phyloP scores from a whole-genome alignment of 2,888 invertebrate genomes.

The Eristalinus sepulchralis region DNA sequence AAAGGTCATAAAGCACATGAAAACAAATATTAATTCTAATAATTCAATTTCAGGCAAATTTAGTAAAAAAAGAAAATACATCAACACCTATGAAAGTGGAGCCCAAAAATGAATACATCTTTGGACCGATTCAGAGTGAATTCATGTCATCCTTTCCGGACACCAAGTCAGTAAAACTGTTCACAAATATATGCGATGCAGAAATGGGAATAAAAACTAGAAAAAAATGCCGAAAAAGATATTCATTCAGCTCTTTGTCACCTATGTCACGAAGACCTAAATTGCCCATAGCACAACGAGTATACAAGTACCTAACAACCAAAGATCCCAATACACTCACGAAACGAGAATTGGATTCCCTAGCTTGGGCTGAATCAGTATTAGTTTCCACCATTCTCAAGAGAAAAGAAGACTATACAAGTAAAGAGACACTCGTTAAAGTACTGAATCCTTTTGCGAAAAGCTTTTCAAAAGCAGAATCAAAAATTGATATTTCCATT shows the following conservation, averaged over 20 bases:
- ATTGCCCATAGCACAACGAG: neutral
- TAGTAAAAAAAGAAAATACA: too few relatives aligned
- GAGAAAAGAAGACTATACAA: neutral
- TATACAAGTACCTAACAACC: neutral
- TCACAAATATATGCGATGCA: too few relatives aligned
- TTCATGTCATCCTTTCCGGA: too few relatives aligned
- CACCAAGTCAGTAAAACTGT: too few relatives aligned
- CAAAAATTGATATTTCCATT: neutral
- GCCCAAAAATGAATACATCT: neutral
- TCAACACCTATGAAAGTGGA: too few relatives aligned
- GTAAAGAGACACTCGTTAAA: neutral
- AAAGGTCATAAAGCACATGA: too few relatives aligned
- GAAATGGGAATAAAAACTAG: neutral
- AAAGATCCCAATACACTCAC: constrained; percentile 25
- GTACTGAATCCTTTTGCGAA: neutral
- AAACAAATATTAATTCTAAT: too few relatives aligned
- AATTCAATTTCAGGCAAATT: too few relatives aligned
- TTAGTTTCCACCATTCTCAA: neutral
- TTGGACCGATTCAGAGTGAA: neutral
- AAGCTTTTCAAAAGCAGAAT: neutral
- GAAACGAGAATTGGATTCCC: constrained; percentile 6
- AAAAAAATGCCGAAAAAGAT: neutral
- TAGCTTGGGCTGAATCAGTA: constrained; percentile 41
- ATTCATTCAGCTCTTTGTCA: neutral
- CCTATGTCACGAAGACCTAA: neutral